Evolutionary conservation across 2,888 invertebrate species (phyloP).

Genomic region (Parasteatoda lunata): DNA sequence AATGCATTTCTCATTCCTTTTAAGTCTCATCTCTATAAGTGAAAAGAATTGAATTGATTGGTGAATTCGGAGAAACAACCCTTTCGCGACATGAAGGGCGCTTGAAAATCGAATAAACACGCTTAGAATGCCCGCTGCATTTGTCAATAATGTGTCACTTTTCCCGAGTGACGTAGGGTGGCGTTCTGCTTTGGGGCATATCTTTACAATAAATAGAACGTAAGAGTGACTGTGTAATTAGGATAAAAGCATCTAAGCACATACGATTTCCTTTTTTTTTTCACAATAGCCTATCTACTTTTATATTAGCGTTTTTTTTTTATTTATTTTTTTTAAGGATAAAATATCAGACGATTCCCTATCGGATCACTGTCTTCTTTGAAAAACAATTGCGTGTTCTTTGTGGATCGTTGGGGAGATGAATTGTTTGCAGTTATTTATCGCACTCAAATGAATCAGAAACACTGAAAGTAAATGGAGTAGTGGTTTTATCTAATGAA

Average conservation of each 20-base stretch:
- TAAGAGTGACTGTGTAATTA: constrained; percentile 62
- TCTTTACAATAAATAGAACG: constrained; percentile 41
- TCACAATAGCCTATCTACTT: background rate
- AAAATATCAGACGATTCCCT: background rate
- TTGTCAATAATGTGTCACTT: constrained; percentile 45
- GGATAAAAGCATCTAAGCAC: constrained; percentile 58
- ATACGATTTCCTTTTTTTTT: background rate
- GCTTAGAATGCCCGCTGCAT: constrained; percentile 5
- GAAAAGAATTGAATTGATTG: constrained; percentile 58
- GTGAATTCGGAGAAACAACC: constrained; percentile 20
- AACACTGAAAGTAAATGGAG: too few species aligned
- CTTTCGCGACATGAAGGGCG: background rate
- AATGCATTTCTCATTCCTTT: constrained; percentile 24
- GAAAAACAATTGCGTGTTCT: background rate
- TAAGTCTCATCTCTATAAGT: constrained; percentile 55
- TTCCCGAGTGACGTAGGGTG: constrained; percentile 12
- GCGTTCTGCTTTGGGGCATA: constrained; percentile 4
- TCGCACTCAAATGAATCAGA: too few species aligned
- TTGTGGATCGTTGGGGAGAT: background rate
- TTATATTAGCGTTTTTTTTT: background rate
- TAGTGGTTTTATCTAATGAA: too few species aligned
- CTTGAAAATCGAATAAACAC: constrained; percentile 27
- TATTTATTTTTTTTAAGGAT: background rate
- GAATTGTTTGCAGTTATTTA: background rate
- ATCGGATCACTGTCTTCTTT: background rate